A percentile compares a stretch with the other conserved stretches of the same genome.
These are phyloP conservation scores for Tachina lurida DNA, from an alignment of 2,888 invertebrate genomes.

Conservation along the genomic window DNA sequence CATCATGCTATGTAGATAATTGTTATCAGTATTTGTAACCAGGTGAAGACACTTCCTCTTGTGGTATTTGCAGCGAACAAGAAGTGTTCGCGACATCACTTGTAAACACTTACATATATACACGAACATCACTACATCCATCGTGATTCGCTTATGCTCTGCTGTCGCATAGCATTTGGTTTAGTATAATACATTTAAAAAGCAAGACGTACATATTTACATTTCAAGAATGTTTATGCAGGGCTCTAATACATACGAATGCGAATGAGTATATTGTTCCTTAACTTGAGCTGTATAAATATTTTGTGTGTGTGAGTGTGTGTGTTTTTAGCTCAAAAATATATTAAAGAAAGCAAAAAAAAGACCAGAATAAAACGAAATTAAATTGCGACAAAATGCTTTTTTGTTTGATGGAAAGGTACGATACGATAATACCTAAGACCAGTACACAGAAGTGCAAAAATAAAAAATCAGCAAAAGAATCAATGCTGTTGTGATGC, in stretches of 20 bases:
- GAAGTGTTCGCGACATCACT: no score
- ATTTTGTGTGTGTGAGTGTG: conserved; percentile 4
- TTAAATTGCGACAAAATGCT: conserved; percentile 67
- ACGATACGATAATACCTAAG: background rate
- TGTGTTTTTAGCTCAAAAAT: conserved; percentile 41
- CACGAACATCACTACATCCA: no score
- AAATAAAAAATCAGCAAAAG: conserved; percentile 29
- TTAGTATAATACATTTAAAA: no score
- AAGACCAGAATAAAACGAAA: conserved; percentile 27
- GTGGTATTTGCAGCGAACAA: no score
- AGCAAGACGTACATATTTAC: no score
- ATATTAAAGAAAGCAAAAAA: conserved; percentile 15
- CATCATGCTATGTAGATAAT: no score
- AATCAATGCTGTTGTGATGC: conserved; percentile 43
- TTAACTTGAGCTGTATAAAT: conserved; percentile 24
- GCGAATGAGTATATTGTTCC: conserved; percentile 34
- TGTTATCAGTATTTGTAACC: no score
- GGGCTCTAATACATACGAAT: background rate
- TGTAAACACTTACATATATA: no score
- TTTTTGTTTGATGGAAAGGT: conserved; percentile 67
- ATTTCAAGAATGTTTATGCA: no score
- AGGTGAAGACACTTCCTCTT: no score
- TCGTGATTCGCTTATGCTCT: no score
- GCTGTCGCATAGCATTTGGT: no score
- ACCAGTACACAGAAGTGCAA: conserved; percentile 41